Percentiles rank a stretch among this genome's conserved stretches.
Conservation (phyloP, 1,140 invertebrate genomes). For the Cheumatopsyche charites region DNA sequence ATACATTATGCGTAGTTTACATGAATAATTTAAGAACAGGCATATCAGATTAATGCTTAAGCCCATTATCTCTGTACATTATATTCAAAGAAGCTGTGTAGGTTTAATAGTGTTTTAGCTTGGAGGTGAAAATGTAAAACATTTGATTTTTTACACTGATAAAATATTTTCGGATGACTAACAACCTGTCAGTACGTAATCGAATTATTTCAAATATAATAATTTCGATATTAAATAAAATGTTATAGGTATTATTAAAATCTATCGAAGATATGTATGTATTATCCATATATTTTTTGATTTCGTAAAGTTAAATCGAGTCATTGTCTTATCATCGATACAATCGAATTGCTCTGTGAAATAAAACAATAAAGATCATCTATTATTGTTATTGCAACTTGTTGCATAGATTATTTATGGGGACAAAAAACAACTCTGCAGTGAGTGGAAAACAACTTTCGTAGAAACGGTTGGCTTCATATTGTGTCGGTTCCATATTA, state of each 20-base stretch:
- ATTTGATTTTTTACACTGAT: constrained; percentile 1
- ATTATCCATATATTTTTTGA: no score
- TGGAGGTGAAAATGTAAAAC: constrained; percentile 5
- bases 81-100: constrained; percentile 14
- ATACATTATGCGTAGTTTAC: not conserved
- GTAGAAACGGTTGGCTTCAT: constrained; percentile 28
- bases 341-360: no score
- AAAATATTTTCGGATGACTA: not conserved
- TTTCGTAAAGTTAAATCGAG: no score
- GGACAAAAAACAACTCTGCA: constrained; percentile 14
- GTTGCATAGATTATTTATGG: constrained; percentile 13
- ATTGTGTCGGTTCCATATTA: constrained; percentile 34
- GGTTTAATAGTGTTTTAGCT: not conserved
- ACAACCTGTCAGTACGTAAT: no score
- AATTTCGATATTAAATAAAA: no score
- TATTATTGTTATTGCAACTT: constrained; percentile 10
- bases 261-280: no score
- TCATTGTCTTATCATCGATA: not conserved
- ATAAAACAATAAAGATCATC: not conserved
- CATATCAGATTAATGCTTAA: not conserved
- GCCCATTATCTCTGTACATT: not conserved
- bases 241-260: no score
- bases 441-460: constrained; percentile 37
- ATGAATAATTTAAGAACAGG: constrained; percentile 1
- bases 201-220: no score